Percentiles rank a stretch among this genome's conserved stretches.
Evolutionary conservation across 2,113 vertebrate genomes (phyloP).

Genomic region (Pelmatolapia mariae): DNA sequence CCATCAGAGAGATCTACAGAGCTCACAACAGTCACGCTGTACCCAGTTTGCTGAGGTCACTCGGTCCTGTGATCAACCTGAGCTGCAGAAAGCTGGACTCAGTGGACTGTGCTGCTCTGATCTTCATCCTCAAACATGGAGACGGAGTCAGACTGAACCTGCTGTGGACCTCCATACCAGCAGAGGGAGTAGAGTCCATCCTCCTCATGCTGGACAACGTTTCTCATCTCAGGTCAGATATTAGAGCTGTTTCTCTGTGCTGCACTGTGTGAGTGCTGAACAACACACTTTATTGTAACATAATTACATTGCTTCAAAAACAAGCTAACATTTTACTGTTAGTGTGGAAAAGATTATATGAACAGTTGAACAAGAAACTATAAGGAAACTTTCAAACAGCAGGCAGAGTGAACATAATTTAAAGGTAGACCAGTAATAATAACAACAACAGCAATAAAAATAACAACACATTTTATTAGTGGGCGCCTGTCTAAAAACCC

Average conservation of each 20-base stretch:
- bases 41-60: not conserved
- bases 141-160: conserved; percentile 5
- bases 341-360: not conserved
- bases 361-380: not conserved
- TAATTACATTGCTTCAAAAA: too few species aligned
- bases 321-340: too few species aligned
- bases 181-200: not conserved
- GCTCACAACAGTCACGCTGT: not conserved
- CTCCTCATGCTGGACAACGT: not conserved
- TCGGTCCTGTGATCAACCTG: conserved; percentile 3
- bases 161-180: not conserved
- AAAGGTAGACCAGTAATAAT: not conserved
- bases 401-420: not conserved
- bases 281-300: too few species aligned
- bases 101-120: conserved; percentile 13
- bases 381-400: not conserved
- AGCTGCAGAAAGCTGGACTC: conserved; percentile 4
- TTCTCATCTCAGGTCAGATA: conserved; percentile 13
- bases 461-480: too few species aligned
- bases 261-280: fast-evolving
- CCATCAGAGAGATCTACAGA: conserved; percentile 1
- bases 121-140: conserved; percentile 4
- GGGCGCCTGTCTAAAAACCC: too few species aligned
- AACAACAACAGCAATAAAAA: too few species aligned
- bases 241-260: not conserved